Evolutionary conservation across 1,140 invertebrate genomes (phyloP).

Genomic region (Ephestia elutella): DNA sequence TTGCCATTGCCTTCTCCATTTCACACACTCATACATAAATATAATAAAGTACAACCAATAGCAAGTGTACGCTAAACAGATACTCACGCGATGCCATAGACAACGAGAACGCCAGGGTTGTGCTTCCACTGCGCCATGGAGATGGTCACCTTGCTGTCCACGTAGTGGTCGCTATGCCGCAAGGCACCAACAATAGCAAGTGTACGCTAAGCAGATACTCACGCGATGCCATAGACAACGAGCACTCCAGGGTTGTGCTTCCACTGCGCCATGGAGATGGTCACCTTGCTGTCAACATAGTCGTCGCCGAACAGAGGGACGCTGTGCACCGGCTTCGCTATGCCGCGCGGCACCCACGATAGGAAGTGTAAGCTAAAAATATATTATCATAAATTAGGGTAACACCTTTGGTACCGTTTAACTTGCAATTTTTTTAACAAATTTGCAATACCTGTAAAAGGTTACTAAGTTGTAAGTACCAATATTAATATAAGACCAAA

Average conservation of each 20-base stretch:
- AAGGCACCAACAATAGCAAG: conserved; percentile 24
- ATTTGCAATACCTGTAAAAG: no score
- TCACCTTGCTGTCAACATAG: conserved; percentile 74
- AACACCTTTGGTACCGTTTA: no score
- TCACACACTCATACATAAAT: no score
- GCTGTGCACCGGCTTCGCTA: conserved; percentile 59
- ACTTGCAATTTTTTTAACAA: no score
- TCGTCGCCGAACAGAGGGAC: conserved; percentile 76
- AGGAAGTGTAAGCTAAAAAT: conserved; percentile 63
- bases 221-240: conserved; percentile 75
- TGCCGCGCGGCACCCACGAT: conserved; percentile 64
- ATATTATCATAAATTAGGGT: no score
- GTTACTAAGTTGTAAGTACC: no score
- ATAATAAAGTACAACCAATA: no score
- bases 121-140: conserved; percentile 77
- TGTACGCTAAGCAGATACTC: no score
- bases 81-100: conserved; percentile 75
- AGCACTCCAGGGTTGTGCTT: conserved; percentile 74
- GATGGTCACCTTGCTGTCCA: conserved; percentile 75
- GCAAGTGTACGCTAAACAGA: no score
- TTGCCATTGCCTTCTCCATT: no score
- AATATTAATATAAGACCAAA: no score
- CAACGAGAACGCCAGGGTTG: conserved; percentile 73
- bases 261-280: conserved; percentile 77
- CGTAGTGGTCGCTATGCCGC: conserved; percentile 68